These are phyloP conservation scores for Hippasteria phrygiana DNA, from an alignment of 53 echinoderm and acorn worm genomes.

Conservation along the genomic window DNA sequence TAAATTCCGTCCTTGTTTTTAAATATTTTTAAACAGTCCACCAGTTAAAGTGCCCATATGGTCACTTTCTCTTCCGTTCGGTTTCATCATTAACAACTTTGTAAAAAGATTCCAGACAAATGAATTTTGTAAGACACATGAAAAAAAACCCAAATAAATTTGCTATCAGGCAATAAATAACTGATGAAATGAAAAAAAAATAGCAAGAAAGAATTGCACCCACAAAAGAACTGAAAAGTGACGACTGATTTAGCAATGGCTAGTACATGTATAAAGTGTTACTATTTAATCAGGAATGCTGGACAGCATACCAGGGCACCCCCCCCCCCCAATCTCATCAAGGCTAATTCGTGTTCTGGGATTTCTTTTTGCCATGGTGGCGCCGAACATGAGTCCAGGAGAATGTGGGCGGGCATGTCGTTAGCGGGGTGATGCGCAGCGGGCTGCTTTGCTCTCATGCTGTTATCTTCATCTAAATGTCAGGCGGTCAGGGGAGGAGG, in stretches of 20 bases:
- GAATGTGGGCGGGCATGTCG: slow-evolving; percentile 28
- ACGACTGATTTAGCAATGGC: slow-evolving; percentile 19
- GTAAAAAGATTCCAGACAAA: neutral
- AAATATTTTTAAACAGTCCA: neutral
- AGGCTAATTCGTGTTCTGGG: slow-evolving; percentile 31
- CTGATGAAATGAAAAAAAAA: neutral
- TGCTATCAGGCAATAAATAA: neutral
- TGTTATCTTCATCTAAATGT: slow-evolving; percentile 33
- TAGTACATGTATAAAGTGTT: slow-evolving; percentile 7
- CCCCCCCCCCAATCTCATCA: slow-evolving; percentile 6
- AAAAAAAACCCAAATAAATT: slow-evolving; percentile 12
- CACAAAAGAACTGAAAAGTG: neutral
- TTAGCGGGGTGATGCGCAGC: neutral
- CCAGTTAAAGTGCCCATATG: neutral
- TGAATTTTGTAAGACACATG: neutral
- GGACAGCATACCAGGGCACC: neutral
- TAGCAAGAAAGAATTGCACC: neutral
- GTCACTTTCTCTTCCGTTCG: neutral
- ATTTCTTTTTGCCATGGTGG: neutral
- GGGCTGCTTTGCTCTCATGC: slow-evolving; percentile 7
- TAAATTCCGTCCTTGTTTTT: too few relatives aligned
- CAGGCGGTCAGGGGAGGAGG: neutral
- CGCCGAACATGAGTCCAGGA: slow-evolving; percentile 17
- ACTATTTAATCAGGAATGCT: slow-evolving; percentile 35
- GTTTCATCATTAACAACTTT: neutral